Percentiles rank a stretch among this genome's conserved stretches.
phyloP scores from a whole-genome alignment of 2,113 vertebrate species.

The Barbus barbus region DNA sequence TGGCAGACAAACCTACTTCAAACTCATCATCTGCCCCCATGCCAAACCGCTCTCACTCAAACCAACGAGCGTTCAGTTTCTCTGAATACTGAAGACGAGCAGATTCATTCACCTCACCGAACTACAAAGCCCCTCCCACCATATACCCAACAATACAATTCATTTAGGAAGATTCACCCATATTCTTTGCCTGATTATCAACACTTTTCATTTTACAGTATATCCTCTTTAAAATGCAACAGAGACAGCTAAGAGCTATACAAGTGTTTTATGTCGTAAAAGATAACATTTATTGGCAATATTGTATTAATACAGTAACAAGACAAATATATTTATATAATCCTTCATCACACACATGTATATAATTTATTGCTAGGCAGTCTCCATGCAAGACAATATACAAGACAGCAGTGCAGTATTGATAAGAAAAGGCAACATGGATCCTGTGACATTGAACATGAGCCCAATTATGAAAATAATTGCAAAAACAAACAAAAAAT shows the following conservation, averaged over 20 bases:
- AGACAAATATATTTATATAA: too few species aligned
- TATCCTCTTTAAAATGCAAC: conserved; percentile 58
- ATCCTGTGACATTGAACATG: neutral
- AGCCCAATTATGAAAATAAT: neutral
- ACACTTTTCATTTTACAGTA: conserved; percentile 49
- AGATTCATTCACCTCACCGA: conserved; percentile 42
- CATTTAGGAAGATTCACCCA: conserved; percentile 60
- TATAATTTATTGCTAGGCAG: too few species aligned
- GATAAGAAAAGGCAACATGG: neutral
- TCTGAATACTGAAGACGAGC: conserved; percentile 19
- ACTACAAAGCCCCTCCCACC: conserved; percentile 20
- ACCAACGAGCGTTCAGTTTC: conserved; percentile 35
- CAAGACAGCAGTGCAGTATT: neutral
- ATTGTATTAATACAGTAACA: too few species aligned
- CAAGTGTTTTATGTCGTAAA: too few species aligned
- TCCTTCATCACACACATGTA: too few species aligned
- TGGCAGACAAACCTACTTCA: conserved; percentile 63
- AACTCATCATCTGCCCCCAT: conserved; percentile 55
- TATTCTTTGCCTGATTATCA: conserved; percentile 63
- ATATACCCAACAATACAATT: conserved; percentile 47
- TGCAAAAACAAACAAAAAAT: too few species aligned
- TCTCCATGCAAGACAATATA: neutral
- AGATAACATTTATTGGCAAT: too few species aligned
- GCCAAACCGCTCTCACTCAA: conserved; percentile 28
- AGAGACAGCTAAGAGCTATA: conserved; percentile 20